A percentile compares a stretch with the other conserved stretches of the same genome.
Evolutionary conservation across 2,888 invertebrate species (phyloP).

Genomic region (Phortica okadai): DNA sequence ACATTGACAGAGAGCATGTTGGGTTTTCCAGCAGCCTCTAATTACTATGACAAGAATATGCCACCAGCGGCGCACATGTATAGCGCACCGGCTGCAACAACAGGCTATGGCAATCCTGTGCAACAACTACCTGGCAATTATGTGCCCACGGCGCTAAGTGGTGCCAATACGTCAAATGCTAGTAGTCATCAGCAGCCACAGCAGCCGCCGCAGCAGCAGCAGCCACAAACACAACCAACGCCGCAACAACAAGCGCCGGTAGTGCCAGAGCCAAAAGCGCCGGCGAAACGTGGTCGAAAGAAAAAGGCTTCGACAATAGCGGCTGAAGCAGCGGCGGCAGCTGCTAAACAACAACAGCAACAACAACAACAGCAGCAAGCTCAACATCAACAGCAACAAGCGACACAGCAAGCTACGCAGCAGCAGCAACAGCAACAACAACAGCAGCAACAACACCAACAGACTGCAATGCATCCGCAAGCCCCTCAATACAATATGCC

Average conservation of each 20-base stretch:
- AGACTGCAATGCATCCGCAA: slow-evolving; percentile 43
- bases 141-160: slow-evolving; percentile 48
- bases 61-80: slow-evolving; percentile 81
- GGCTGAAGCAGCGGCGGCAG: slow-evolving; percentile 60
- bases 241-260: slow-evolving; percentile 34
- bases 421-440: slow-evolving; percentile 57
- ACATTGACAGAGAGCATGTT: slow-evolving; percentile 72
- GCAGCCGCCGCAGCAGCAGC: slow-evolving; percentile 46
- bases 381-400: slow-evolving; percentile 59
- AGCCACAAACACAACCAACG: slow-evolving; percentile 45
- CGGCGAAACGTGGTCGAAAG: slow-evolving; percentile 70
- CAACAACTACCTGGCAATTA: slow-evolving; percentile 65
- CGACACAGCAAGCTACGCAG: slow-evolving; percentile 51
- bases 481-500: slow-evolving; percentile 61
- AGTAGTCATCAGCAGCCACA: slow-evolving; percentile 47
- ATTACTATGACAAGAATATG: slow-evolving; percentile 80
- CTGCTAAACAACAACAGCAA: slow-evolving; percentile 50
- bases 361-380: slow-evolving; percentile 52
- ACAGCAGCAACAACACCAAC: slow-evolving; percentile 50
- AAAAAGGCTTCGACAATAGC: slow-evolving; percentile 70
- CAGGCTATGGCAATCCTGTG: slow-evolving; percentile 64
- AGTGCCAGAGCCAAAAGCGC: slow-evolving; percentile 56
- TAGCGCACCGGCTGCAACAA: slow-evolving; percentile 68
- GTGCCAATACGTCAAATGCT: slow-evolving; percentile 35
- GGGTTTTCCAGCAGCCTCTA: slow-evolving; percentile 60